Evolutionary conservation across 2,888 invertebrate genomes (phyloP), one percentile per base, ranked within the genome.

Genomic region (Campoplex nolae): DNA sequence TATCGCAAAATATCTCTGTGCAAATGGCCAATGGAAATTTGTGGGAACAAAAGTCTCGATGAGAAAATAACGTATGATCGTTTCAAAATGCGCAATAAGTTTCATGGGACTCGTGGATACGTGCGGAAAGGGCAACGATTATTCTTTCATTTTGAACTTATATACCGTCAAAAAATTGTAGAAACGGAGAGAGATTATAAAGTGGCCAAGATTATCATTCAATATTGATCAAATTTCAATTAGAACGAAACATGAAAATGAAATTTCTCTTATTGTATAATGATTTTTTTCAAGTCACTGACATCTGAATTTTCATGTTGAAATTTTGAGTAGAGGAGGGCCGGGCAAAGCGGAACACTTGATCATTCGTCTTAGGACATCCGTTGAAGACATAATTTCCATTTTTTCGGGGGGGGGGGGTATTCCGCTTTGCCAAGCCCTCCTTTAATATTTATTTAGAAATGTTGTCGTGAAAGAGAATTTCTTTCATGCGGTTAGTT

Each of bases 11-110:
- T 51, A 67, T 35, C 38, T 67, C 48, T 65, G 32, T 70, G n/a
- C 48, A 35, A 71, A 71, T 80, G 38, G 16, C 32, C 28, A 2
- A 54, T 68, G 77, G 54, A 54, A 78, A 77, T 38, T 62, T 51
- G 65, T 23, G 77, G 68, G 38, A 56, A 67, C n/a, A 75, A 54
- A 56, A 18, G 38, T 65, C 54, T 38, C 23, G 16, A n/a, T n/a
- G n/a, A 23, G n/a, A 8, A 77, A 77, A 77, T 67, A 68, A 42
- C 74, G 58, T 32, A 23, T 54, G 23, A 51, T n/a, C 35, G 38
- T 32, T n/a, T 73, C 73, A 35, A 35, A n/a, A 56, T 38, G 28
- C 6, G 73, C 35, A 35, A 62, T 62, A 16, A 62, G 16, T 32
- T 62, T 62, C 13, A 16, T 62, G 6, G 32, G 13, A 58, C 23